These are phyloP conservation scores for Haliclona indistincta DNA, from an alignment of 37 sponge, comb jelly and placozoan species.

Conservation along the genomic window DNA sequence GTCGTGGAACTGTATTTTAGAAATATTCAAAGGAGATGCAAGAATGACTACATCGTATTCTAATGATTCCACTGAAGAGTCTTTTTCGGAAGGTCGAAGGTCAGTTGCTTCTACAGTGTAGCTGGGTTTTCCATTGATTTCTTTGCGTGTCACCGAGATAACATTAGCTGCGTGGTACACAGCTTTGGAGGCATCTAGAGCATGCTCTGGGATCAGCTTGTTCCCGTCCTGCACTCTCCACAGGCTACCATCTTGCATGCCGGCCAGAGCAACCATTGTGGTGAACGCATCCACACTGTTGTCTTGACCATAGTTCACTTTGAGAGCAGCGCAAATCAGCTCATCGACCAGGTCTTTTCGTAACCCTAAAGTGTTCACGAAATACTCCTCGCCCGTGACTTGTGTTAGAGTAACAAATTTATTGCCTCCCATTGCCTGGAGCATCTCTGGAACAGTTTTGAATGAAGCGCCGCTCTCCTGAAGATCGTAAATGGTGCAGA, in stretches of 20 bases:
- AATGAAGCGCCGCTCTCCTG: conserved; percentile 68
- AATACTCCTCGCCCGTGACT: conserved; percentile 50
- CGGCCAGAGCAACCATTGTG: conserved; percentile 74
- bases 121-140: not conserved
- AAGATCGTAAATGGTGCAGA: conserved; percentile 61
- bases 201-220: conserved; percentile 54
- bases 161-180: conserved; percentile 46
- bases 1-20: conserved; percentile 54
- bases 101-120: conserved; percentile 15
- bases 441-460: conserved; percentile 72
- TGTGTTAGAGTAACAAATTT: conserved; percentile 43
- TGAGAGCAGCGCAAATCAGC: conserved; percentile 63
- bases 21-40: conserved; percentile 65
- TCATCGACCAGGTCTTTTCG: conserved; percentile 50
- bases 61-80: not conserved
- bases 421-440: conserved; percentile 76
- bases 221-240: conserved; percentile 87
- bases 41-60: conserved; percentile 80
- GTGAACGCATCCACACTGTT: conserved; percentile 60
- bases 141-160: conserved; percentile 28
- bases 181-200: conserved; percentile 60
- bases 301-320: conserved; percentile 77
- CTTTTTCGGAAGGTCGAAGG: not conserved
- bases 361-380: conserved; percentile 28
- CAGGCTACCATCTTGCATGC: conserved; percentile 65